Evolutionary conservation across 2,888 invertebrate genomes (phyloP), one percentile per base, ranked within the genome.

Genomic region (Nomada flava): DNA sequence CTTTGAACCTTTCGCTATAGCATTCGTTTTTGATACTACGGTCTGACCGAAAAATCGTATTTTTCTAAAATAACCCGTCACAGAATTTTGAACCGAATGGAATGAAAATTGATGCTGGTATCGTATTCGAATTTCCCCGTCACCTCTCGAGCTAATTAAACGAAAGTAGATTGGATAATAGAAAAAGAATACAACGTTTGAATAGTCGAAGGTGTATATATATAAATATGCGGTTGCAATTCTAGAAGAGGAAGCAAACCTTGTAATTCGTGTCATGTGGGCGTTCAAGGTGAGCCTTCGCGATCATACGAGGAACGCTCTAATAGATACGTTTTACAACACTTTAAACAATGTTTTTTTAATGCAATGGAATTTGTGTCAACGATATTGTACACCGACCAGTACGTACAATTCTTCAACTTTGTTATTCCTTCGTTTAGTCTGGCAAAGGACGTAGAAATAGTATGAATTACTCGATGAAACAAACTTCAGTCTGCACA

Each of bases 191-290:
- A 50, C 29, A 53, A 59, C 52, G 42, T 67, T 44, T 36, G 47
- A 63, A 59, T 52, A 29, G 53, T 53, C 68, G 52, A 76, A 65
- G 62, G 68, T 74, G 70, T 67, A 65, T 36, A 23, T 57, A 57
- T 59, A 52, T 68, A 76, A 69, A 68, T 74, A 73, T 82, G 76
- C 63, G 70, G 65, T 75, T 68, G 71, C 68, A 83, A 82, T 70
- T 72, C 78, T 83, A 83, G 71, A 83, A 80, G 79, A 83, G 83
- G 84, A 84, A 83, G 71, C 70, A 70, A 79, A 80, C 79, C 76
- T 83, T 83, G 79, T 80, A 62, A 69, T 80, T 80, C 83, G 70
- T 74, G 67, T 74, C 76, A 60, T 84, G 84, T 84, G 71, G 84
- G 76, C 71, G 83, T 83, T 63, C 83, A 84, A 84, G 83, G 83